These are phyloP conservation scores for Escarpia spicata DNA, from an alignment of 2,888 invertebrate species.

Conservation along the genomic window DNA sequence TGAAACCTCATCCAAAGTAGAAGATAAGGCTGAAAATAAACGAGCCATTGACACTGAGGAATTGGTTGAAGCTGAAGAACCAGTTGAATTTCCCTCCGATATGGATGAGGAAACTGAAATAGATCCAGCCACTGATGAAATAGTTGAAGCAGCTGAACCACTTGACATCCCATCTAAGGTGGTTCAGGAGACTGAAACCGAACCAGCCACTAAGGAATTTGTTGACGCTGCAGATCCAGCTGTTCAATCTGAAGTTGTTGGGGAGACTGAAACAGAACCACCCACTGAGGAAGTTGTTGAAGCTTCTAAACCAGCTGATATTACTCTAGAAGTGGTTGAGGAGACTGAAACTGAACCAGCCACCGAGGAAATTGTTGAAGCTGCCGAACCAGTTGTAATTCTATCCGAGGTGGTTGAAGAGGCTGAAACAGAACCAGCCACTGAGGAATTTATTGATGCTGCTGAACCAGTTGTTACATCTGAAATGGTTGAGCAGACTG, in stretches of 20 bases:
- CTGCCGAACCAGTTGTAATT: not conserved
- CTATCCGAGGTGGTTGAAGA: not conserved
- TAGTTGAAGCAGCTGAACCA: conserved; percentile 18
- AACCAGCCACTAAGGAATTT: not conserved
- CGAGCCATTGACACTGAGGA: too few species aligned
- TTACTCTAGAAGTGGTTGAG: not conserved
- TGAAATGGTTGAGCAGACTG: too few species aligned
- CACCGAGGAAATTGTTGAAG: not conserved
- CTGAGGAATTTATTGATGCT: too few species aligned
- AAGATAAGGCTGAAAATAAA: not conserved
- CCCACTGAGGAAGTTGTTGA: not conserved
- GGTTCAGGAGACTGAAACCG: conserved; percentile 8
- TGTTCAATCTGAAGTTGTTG: not conserved
- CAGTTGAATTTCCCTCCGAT: not conserved
- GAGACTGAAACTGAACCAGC: not conserved
- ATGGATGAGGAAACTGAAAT: too few species aligned
- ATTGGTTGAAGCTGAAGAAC: too few species aligned
- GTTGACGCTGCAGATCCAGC: not conserved
- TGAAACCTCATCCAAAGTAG: not conserved
- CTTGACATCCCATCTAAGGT: not conserved
- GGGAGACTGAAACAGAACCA: not conserved
- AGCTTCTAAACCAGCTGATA: not conserved
- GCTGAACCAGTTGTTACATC: too few species aligned
- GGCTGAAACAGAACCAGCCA: not conserved
- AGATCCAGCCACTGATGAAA: not conserved